Evolutionary conservation across 2,888 invertebrate genomes (phyloP).

Genomic region (Diaperis boleti): DNA sequence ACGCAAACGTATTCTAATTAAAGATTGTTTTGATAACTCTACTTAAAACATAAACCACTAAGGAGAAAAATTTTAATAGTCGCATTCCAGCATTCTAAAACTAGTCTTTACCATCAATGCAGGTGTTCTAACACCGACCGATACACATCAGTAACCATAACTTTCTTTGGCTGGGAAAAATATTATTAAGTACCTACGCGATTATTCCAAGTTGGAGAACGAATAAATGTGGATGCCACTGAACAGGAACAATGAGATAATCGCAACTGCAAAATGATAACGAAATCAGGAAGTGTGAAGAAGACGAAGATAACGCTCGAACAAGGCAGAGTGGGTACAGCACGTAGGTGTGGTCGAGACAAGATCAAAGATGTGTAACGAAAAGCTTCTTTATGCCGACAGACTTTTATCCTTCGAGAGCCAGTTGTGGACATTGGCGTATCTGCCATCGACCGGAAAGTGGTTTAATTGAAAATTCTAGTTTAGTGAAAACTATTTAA

Average conservation of each 20-base stretch:
- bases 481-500: too few species aligned
- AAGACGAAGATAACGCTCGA: not conserved
- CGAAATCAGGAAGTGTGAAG: conserved; percentile 1
- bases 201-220: too few species aligned
- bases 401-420: not conserved
- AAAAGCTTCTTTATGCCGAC: not conserved
- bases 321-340: not conserved
- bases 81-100: not conserved
- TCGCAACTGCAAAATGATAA: conserved; percentile 1
- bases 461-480: too few species aligned
- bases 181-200: too few species aligned
- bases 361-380: conserved; percentile 13
- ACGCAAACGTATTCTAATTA: too few species aligned
- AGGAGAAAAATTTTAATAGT: conserved; percentile 16
- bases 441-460: too few species aligned
- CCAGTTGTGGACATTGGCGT: too few species aligned
- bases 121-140: conserved; percentile 1
- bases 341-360: conserved; percentile 11
- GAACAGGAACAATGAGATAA: not conserved
- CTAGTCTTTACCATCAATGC: conserved; percentile 6
- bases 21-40: too few species aligned
- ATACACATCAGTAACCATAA: conserved; percentile 1
- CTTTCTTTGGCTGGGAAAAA: too few species aligned
- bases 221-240: too few species aligned
- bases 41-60: not conserved